phyloP scores from a whole-genome alignment of 1,140 invertebrate genomes.

The Battus philenor region DNA sequence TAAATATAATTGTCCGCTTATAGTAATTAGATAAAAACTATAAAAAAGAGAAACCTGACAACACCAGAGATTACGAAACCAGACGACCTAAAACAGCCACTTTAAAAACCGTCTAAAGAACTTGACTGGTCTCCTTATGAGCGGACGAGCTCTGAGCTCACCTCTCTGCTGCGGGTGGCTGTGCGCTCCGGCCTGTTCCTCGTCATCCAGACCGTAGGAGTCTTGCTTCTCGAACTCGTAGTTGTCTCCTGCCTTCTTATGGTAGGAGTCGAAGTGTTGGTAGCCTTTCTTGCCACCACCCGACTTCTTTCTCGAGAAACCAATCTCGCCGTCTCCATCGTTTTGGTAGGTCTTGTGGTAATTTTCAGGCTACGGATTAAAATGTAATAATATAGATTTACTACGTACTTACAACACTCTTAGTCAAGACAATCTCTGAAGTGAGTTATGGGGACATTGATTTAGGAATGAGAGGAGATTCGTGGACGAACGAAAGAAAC shows the following conservation, averaged over 20 bases:
- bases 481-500: too few species aligned
- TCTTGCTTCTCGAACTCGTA: constrained; percentile 82
- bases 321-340: constrained; percentile 80
- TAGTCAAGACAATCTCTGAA: too few species aligned
- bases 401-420: too few species aligned
- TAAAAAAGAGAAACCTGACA: too few species aligned
- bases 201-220: constrained; percentile 75
- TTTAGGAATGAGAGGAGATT: too few species aligned
- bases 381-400: too few species aligned
- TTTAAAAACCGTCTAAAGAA: constrained; percentile 32
- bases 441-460: too few species aligned
- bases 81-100: constrained; percentile 35
- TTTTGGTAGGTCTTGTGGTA: constrained; percentile 61
- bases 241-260: constrained; percentile 83
- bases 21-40: too few species aligned
- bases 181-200: constrained; percentile 50
- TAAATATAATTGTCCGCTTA: too few species aligned
- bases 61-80: too few species aligned
- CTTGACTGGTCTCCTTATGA: constrained; percentile 33
- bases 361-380: constrained; percentile 42
- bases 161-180: constrained; percentile 60
- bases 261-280: constrained; percentile 82
- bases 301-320: constrained; percentile 79
- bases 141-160: constrained; percentile 33
- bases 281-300: constrained; percentile 82